Evolutionary conservation across 2,888 invertebrate genomes (phyloP).

Genomic region (Drosophila anomelani): DNA sequence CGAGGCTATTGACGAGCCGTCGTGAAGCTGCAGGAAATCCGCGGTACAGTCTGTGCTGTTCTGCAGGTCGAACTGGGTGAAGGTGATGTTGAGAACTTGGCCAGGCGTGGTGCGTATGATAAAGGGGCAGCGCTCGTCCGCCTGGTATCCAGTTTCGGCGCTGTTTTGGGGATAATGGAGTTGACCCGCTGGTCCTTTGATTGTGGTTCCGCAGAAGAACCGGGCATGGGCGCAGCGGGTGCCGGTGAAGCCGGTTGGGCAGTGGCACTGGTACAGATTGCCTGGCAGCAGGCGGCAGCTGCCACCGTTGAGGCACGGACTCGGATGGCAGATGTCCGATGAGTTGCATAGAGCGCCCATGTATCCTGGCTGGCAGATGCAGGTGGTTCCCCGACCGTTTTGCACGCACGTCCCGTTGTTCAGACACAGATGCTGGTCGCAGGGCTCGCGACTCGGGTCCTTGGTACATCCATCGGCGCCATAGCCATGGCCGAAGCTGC

Average conservation of each 20-base stretch:
- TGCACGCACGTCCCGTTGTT: conserved; percentile 85
- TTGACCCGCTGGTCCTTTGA: conserved; percentile 85
- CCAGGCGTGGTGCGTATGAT: conserved; percentile 88
- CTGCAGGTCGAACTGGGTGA: conserved; percentile 89
- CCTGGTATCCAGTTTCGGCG: conserved; percentile 85
- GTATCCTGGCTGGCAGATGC: conserved; percentile 80
- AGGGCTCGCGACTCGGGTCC: conserved; percentile 83
- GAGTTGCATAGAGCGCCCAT: conserved; percentile 87
- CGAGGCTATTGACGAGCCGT: conserved; percentile 90
- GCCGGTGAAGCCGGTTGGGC: conserved; percentile 89
- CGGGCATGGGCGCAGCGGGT: conserved; percentile 87
- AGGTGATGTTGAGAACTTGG: conserved; percentile 92
- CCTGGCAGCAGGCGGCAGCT: conserved; percentile 86
- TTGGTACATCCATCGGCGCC: conserved; percentile 90
- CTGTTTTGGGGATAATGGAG: conserved; percentile 87
- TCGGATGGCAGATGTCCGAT: conserved; percentile 88
- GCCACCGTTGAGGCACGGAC: conserved; percentile 94
- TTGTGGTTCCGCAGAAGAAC: conserved; percentile 87
- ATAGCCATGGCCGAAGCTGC: conserved; percentile 92
- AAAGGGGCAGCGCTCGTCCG: conserved; percentile 92
- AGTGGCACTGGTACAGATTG: conserved; percentile 87
- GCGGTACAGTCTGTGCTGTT: conserved; percentile 87
- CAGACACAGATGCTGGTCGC: conserved; percentile 87
- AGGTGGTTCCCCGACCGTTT: conserved; percentile 69
- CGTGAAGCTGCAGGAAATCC: conserved; percentile 93